These are phyloP conservation scores for Semnopithecus entellus DNA, from an alignment of 2,113 vertebrate species.

Conservation along the genomic window DNA sequence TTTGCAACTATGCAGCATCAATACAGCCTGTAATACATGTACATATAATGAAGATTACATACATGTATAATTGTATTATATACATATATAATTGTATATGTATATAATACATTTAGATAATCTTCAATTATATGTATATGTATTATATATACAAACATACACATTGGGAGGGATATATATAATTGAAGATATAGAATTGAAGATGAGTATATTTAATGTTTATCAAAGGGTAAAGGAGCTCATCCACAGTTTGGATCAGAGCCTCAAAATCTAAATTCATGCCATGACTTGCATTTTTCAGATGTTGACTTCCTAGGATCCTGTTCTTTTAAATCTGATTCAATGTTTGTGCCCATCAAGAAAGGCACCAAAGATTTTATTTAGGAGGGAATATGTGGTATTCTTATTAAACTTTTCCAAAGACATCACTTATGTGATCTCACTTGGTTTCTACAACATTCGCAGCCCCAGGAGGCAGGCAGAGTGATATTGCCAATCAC, in stretches of 20 bases:
- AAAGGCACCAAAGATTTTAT: slow-evolving; percentile 23
- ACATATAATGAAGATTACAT: no score
- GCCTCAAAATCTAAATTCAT: not conserved
- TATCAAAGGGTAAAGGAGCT: not conserved
- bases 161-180: not conserved
- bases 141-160: not conserved
- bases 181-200: not conserved
- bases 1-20: not conserved
- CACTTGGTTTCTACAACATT: not conserved
- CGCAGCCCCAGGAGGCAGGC: not conserved
- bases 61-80: no score
- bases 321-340: slow-evolving; percentile 17
- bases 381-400: not conserved
- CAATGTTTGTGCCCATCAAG: not conserved
- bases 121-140: not conserved
- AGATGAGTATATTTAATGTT: not conserved
- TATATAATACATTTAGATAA: not conserved
- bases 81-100: no score
- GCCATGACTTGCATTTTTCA: not conserved
- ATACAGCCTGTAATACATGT: no score
- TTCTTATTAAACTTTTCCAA: not conserved
- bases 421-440: not conserved
- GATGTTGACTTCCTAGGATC: not conserved
- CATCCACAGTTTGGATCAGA: not conserved
- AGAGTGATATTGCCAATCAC: not conserved